Percentiles rank a stretch among this genome's conserved stretches.
Evolutionary conservation across 2,797 vertebrate genomes (phyloP).

Genomic region (Aotus griseimembra): DNA sequence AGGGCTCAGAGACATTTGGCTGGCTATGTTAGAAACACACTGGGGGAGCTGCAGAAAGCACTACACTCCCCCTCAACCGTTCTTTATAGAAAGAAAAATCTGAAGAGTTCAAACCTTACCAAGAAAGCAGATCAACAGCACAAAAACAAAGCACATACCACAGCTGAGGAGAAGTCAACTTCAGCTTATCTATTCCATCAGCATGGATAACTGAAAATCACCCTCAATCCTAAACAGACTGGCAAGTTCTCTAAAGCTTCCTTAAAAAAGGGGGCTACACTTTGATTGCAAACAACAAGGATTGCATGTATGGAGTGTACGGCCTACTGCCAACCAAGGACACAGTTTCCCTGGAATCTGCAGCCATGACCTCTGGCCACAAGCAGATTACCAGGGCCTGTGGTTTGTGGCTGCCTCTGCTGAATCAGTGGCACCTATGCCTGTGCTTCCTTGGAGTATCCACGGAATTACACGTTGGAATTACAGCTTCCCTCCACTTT

Average conservation of each 20-base stretch:
- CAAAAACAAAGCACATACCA: neutral
- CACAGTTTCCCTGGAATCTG: neutral
- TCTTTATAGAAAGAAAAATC: constrained; percentile 34
- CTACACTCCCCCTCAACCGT: neutral
- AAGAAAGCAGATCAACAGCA: constrained; percentile 32
- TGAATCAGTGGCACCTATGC: neutral
- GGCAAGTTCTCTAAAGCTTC: neutral
- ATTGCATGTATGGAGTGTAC: neutral
- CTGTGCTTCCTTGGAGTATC: neutral
- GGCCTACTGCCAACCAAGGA: neutral
- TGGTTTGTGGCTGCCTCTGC: neutral
- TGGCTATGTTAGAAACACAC: neutral
- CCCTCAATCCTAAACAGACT: neutral
- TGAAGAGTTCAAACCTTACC: neutral
- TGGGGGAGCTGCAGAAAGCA: neutral
- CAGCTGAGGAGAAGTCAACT: neutral
- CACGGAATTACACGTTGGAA: neutral
- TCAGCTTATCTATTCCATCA: neutral
- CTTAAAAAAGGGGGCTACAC: neutral
- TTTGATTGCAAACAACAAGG: neutral
- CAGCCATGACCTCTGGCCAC: neutral
- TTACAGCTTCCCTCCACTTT: constrained; percentile 10
- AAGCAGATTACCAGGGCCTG: neutral
- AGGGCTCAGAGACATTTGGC: neutral
- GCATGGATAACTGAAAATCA: neutral